Evolutionary conservation across 1,140 invertebrate species (phyloP).

Genomic region (Ectropis grisescens): DNA sequence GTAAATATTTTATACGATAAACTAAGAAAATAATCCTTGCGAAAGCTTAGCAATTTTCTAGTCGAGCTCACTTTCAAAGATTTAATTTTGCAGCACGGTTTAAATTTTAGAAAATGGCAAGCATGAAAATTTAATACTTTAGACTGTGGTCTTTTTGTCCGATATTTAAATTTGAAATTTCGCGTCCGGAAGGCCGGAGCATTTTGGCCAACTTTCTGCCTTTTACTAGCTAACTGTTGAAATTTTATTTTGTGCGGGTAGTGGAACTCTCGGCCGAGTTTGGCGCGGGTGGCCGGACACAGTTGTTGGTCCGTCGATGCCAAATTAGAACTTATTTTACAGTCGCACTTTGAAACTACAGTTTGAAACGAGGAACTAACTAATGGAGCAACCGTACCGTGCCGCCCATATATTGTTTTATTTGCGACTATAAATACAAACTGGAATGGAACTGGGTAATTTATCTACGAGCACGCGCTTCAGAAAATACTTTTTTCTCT

Average conservation of each 20-base stretch:
- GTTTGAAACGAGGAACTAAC: background rate
- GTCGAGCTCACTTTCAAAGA: no score
- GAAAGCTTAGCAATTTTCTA: no score
- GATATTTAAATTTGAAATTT: slow-evolving; percentile 25
- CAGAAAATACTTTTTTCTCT: no score
- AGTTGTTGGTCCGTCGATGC: slow-evolving; percentile 9
- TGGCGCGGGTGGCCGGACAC: slow-evolving; percentile 2
- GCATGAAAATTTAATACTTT: no score
- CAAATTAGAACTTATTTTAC: slow-evolving; percentile 19
- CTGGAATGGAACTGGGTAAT: no score
- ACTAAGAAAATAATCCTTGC: no score
- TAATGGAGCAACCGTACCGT: background rate
- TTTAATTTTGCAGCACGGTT: no score
- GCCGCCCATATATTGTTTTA: no score
- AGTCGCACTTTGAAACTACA: background rate
- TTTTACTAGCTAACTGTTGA: slow-evolving; percentile 14
- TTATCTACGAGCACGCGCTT: no score
- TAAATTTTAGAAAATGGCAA: no score
- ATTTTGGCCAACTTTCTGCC: slow-evolving; percentile 16
- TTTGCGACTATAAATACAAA: no score
- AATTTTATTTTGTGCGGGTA: slow-evolving; percentile 25
- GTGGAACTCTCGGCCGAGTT: slow-evolving; percentile 13
- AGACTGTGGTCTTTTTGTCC: slow-evolving; percentile 1
- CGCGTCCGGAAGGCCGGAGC: slow-evolving; percentile 9
- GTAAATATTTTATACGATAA: no score